Evolutionary conservation across 2,888 invertebrate species (phyloP), one percentile per base, ranked within the genome.

Genomic region (Protula sp.): DNA sequence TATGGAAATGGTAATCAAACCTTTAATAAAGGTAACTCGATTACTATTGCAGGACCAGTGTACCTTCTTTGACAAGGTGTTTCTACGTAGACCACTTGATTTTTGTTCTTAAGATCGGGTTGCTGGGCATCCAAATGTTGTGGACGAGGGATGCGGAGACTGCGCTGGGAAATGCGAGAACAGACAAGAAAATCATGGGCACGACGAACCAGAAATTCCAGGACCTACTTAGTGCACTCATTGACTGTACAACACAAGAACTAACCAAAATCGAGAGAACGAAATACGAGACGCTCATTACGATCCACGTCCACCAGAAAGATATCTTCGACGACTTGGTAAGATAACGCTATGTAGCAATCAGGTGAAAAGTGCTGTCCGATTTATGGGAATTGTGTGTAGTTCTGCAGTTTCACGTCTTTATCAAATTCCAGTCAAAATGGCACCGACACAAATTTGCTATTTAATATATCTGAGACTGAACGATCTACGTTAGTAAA

Each of bases 251-350:
- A 0, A 97, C 95, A 0, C 85, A 90, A 65, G 94, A 95, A 81
- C 85, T 97, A 22, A 87, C 89, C 1, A 92, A 91, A 81, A 90
- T 95, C 61, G 94, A 97, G 76, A 85, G 95, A 64, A 94, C 89
- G 1, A 97, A 95, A 80, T 97, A 92, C 75, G 97, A 97, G 82
- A 97, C 97, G 0, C 83, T 97, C 4, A 94, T 97, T 73, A 97
- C 95, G 0, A 95, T 97, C 70, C 95, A 97, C 74, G 95, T 97
- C 0, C 97, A 97, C 83, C 97, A 97, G 79, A 86, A 94, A 65
- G 97, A 97, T 79, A 97, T 97, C 68, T 97, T 97, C 79, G 95
- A 97, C 82, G 91, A 92, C 80, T 82, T 97, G 87, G 94, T 94
- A 82, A 83, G 83, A 72, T 28, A 22, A 26, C 24, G 50, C 45